Evolutionary conservation across 2,113 vertebrate species (phyloP), one percentile per base, ranked within the genome.

Genomic region (Lagopus leucura): DNA sequence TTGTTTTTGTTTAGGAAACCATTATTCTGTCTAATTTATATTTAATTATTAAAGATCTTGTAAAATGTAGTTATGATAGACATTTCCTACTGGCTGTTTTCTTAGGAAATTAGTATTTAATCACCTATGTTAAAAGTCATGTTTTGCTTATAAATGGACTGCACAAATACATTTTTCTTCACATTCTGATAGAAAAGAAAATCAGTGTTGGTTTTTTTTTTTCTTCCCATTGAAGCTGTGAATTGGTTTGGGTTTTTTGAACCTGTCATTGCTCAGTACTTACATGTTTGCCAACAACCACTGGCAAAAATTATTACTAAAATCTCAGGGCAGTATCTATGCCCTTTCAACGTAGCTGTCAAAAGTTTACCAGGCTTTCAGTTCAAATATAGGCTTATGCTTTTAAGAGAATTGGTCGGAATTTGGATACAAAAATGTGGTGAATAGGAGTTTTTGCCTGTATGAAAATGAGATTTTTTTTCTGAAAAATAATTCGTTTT

Each of bases 131-230:
- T 66, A 70, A 65, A 95, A 87, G 91, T 95, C 88, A 79, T 82
- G 57, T 94, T 97, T 97, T 91, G 70, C 82, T 84, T 94, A 75
- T 95, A 74, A 97, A 96, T 72, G 95, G 96, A 93, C 82, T 84
- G 75, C 74, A 88, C 74, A 95, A 89, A 76, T 96, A 50, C 3
- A 9, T 81, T 88, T 86, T 88, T 78, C 36, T 85, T 28, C 1
- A 5, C 25, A 78, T 80, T 11, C 30, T 50, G 27, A 52, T 70
- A 21, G 0, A 57, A 75, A 74, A 47, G 14, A 28, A 54, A 52
- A 52, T 52, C 7, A 18, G 45, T 75, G 54, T 2, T 40, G 11
- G 38, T 40, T 13, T 40, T 86, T 50, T 81, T 74, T 82, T 40
- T 81, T n/a, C 30, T 7, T 42, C 25, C 10, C 7, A 3, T 38